Base-by-base conservation (phyloP, 2,113 vertebrate species). In the Planiliza haematocheilus region DNA sequence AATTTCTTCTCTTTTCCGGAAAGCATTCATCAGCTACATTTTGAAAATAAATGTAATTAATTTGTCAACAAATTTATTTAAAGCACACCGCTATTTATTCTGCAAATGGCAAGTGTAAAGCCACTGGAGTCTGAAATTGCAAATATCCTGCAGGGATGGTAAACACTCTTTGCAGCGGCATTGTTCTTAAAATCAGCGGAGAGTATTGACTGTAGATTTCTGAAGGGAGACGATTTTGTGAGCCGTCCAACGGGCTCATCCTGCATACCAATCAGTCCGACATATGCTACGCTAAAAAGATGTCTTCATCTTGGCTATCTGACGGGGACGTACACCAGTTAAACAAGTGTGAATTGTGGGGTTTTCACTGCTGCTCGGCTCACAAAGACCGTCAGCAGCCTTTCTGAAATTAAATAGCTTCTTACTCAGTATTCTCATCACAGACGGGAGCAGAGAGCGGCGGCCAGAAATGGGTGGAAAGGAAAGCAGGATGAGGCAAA, bases 371-470 rank as follows among this genome's bases (percentile, higher is more conserved):
- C 71, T 52, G 84, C 86, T 77, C 24, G 75, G 51, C 74, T 90
- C 82, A 90, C 93, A 94, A 92, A 92, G 92, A 82, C 71, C 81
- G 86, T 92, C 89, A 90, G 88, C 91, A 90, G 87, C 90, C 92
- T 86, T 90, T 87, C 88, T 92, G 86, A 94, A 92, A 93, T 92
- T 90, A 93, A 93, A 94, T 88, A 91, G 92, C 89, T 91, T 92
- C 92, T 93, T 92, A 91, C 90, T 94, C 93, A 91, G 94, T 93
- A 94, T 94, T 94, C 93, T 79, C 91, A 86, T 93, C 94, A 94
- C 93, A 94, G 91, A 90, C 84, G 42, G 85, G 89, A 87, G 88
- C 83, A 70, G 89, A 88, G 91, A 91, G 88, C 88, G 85, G 92
- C 56, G 85, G 91, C 90, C 91, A 90, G 86, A 88, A 93, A 90